Evolutionary conservation across 2,113 vertebrate genomes (phyloP).

Genomic region (Phainopepla nitens): DNA sequence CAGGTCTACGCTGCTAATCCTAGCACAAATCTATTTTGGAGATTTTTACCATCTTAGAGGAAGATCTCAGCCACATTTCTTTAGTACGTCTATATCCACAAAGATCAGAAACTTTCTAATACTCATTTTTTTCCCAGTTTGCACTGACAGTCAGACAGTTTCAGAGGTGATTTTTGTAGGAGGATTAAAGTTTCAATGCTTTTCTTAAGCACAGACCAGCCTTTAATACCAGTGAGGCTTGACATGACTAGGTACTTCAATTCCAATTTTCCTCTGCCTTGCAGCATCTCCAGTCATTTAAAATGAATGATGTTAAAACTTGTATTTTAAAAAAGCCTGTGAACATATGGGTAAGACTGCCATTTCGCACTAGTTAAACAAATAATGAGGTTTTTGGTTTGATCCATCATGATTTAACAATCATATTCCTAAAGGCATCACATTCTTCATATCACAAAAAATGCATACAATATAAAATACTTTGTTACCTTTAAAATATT

Average conservation of each 20-base stretch:
- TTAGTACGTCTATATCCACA: neutral
- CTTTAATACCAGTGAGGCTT: neutral
- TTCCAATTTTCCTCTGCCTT: neutral
- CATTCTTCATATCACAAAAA: neutral
- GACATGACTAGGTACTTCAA: neutral
- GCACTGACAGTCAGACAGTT: neutral
- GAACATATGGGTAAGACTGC: neutral
- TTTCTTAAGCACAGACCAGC: neutral
- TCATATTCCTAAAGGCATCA: neutral
- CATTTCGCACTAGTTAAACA: slow-evolving; percentile 10
- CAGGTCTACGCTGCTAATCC: neutral
- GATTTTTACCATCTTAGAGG: neutral
- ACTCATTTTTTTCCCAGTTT: neutral
- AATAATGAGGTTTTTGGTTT: neutral
- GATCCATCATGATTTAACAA: neutral
- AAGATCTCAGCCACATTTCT: neutral
- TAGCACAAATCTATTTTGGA: neutral
- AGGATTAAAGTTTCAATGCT: neutral
- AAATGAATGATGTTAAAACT: neutral
- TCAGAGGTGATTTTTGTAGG: neutral
- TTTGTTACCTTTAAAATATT: neutral
- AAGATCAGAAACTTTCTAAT: neutral
- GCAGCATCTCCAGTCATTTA: neutral
- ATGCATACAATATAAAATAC: neutral
- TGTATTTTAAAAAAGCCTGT: neutral